Base-by-base conservation (phyloP, 2,888 invertebrate genomes). In the Sinelater perroti region DNA sequence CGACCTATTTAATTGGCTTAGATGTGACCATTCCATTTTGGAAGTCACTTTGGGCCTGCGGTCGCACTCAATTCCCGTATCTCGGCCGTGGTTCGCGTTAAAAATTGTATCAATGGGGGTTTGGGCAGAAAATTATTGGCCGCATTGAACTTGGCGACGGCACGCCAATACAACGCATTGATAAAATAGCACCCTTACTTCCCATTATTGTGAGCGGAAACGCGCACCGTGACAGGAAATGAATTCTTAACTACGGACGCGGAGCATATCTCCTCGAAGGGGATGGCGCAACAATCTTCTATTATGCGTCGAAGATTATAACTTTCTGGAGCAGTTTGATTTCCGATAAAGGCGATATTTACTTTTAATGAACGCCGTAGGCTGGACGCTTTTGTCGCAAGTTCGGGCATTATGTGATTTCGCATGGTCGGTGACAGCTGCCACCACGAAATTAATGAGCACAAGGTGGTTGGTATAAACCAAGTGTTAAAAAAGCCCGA, bases 211-310 rank as follows among this genome's bases (percentile, higher is more conserved):
- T 20, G 53, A 61, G 53, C 63, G 64, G 65, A 67, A 65, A 47
- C 57, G 52, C 54, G 60, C 59, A 60, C 62, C 60, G 60, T 56
- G 59, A 63, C 61, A 62, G 67, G 67, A 67, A 65, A 58, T 62
- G 52, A 59, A 62, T 65, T 65, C 60, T 67, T 67, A 65, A 61
- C 58, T 58, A 60, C 50, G 61, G 59, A 64, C 56, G 51, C 63
- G 51, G 59, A 65, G 62, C 67, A 65, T 65, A 63, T 65, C 64
- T 63, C 66, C 66, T 61, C 46, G 16, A 42, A 49, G 47, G 53
- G 52, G 47, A 44, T 53, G 47, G 30, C 42, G 38, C 33, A 45
- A 56, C 30, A 46, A 52, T 49, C 55, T 53, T 52, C 14, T 31
- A 58, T 52, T 57, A 52, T 57, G 14, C 40, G 7, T 8, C n/a